Evolutionary conservation across 1,140 invertebrate species (phyloP), one percentile per base, ranked within the genome.

Genomic region (Teleopsis dalmanni): DNA sequence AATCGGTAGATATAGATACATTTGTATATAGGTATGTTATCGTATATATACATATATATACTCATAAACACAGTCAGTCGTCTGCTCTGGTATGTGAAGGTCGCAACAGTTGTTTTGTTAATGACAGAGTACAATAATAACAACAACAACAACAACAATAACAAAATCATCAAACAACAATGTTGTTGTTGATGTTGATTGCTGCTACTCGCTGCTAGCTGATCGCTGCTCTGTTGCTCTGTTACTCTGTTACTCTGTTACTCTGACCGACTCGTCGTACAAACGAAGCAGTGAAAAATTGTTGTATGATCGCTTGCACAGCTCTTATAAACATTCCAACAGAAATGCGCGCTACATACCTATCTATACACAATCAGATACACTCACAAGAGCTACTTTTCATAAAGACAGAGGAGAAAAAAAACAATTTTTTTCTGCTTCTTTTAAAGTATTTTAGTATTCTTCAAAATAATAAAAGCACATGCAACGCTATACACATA

Each of bases 71-170:
- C 26, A 43, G 23, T 26, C 41, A 46, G 29, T 40, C 49, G 45
- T 52, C 31, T 62, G 59, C 58, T 62, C 64, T 67, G 64, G 64
- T 67, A 67, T 67, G 64, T 58, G 64, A 67, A 67, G 64, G 64
- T 67, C 64, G 64, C 63, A 67, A 60, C 63, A 67, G 64, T 67
- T 67, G 64, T 66, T 67, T 66, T 66, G 59, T 66, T 66, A 66
- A 66, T 66, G 63, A 66, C 64, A 66, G 64, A 14, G 26, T 19
- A 19, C 18, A 31, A 19, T 23, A 31, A 34, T 21, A 46, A 35
- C 42, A 34, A 1, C 2, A 47, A 38, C 4, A 16, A 37, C 19
- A 46, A 19, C 19, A 46, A 46, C 21, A 46, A 26, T 14, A n/a
- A 35, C 16, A 14, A 35, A 7, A 14, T 35, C 2, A 3, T 35